Conservation (phyloP, 2,888 invertebrate genomes). For the Drosophila emarginata region DNA sequence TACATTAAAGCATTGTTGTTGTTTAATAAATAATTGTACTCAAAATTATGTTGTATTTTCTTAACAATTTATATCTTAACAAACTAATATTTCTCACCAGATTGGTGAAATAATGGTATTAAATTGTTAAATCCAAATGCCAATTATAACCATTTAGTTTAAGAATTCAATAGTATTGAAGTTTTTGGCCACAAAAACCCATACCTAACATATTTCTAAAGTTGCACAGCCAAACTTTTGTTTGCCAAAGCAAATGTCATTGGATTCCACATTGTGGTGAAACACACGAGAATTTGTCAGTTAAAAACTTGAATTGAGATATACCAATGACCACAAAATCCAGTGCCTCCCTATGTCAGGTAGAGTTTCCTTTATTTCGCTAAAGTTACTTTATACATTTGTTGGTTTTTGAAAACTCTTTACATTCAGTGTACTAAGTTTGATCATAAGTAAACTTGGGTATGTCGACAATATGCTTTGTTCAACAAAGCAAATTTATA, state of each 20-base stretch:
- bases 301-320: slow-evolving; percentile 6
- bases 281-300: not conserved
- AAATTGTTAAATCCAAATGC: not conserved
- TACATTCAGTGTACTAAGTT: too few species aligned
- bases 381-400: slow-evolving; percentile 19
- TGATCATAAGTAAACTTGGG: too few species aligned
- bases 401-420: not conserved
- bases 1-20: not conserved
- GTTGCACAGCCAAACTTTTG: not conserved
- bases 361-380: not conserved
- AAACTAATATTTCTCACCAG: not conserved
- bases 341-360: not conserved
- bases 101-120: not conserved
- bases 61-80: too few species aligned
- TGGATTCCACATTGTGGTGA: not conserved
- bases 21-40: not conserved
- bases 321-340: slow-evolving; percentile 18
- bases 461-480: too few species aligned
- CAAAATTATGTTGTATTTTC: not conserved
- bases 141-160: not conserved
- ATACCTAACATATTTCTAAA: not conserved
- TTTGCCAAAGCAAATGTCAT: not conserved
- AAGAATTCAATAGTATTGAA: not conserved
- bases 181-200: not conserved
- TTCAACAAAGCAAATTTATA: too few species aligned